These are phyloP conservation scores for Chrysopilus asiliformis DNA, from an alignment of 2,888 invertebrate species.

Conservation along the genomic window DNA sequence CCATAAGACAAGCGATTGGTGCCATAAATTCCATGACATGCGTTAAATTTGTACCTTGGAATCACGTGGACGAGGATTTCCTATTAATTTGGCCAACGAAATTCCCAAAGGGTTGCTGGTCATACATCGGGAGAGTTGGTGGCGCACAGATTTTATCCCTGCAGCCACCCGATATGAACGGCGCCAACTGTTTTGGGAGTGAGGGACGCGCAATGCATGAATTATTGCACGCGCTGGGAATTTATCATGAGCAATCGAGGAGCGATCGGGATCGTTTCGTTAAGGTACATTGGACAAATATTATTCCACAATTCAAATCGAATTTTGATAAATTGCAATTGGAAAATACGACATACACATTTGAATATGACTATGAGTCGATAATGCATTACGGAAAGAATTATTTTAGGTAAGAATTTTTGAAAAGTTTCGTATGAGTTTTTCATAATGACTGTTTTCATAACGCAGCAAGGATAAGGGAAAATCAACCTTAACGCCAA, in stretches of 20 bases:
- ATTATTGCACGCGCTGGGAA: conserved; percentile 65
- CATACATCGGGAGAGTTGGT: conserved; percentile 58
- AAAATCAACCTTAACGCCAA: conserved; percentile 48
- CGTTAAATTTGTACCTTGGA: conserved; percentile 49
- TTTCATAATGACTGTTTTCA: too few species aligned
- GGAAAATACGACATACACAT: conserved; percentile 49
- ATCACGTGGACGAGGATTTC: conserved; percentile 48
- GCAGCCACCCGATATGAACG: conserved; percentile 45
- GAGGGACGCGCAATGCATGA: conserved; percentile 69
- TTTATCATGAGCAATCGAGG: conserved; percentile 68
- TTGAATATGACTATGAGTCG: conserved; percentile 63
- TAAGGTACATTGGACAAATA: conserved; percentile 52
- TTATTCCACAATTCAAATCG: conserved; percentile 40
- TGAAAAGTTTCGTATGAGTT: neutral
- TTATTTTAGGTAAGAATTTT: conserved; percentile 37
- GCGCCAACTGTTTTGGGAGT: conserved; percentile 49
- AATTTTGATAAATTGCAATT: conserved; percentile 53
- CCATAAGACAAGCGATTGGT: too few species aligned
- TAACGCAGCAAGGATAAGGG: conserved; percentile 43
- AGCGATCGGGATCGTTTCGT: conserved; percentile 48
- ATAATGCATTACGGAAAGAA: conserved; percentile 65
- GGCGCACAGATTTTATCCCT: conserved; percentile 61
- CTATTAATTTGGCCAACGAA: conserved; percentile 52
- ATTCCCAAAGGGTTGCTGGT: conserved; percentile 59
- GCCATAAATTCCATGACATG: conserved; percentile 53